phyloP scores from a whole-genome alignment of 2,113 vertebrate species.

The Sterrhoptilus dennistouni region DNA sequence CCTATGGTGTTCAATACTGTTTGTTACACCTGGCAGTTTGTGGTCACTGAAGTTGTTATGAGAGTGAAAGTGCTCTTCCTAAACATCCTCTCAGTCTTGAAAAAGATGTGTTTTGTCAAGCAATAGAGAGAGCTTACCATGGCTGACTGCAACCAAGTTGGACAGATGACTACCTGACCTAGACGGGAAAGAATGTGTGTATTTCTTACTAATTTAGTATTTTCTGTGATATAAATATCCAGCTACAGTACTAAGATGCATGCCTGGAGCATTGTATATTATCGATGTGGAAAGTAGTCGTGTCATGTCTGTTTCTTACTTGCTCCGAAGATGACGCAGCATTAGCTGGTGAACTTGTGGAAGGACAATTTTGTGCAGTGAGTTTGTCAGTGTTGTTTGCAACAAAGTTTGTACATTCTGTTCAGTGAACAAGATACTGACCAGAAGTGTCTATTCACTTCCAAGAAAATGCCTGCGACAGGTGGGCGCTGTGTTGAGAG shows the following conservation, averaged over 20 bases:
- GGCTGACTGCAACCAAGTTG: not conserved
- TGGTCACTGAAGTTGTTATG: not conserved
- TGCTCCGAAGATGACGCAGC: not conserved
- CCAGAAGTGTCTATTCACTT: not conserved
- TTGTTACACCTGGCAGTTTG: not conserved
- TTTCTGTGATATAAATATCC: not conserved
- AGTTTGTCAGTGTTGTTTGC: not conserved
- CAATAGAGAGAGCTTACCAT: not conserved
- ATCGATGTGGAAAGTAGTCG: not conserved
- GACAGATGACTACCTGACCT: not conserved
- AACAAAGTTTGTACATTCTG: not conserved
- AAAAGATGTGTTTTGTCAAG: not conserved
- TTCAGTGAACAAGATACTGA: not conserved
- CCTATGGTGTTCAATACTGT: fast-evolving
- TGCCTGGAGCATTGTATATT: not conserved
- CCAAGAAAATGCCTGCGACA: not conserved
- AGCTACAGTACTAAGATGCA: not conserved
- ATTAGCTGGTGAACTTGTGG: not conserved
- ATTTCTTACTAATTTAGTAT: not conserved
- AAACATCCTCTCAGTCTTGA: not conserved
- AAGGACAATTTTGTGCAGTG: not conserved
- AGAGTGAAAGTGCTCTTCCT: not conserved
- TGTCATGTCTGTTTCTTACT: not conserved
- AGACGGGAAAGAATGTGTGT: not conserved
- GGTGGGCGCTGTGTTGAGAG: not conserved